Conservation (phyloP, 2,113 vertebrate species). For the Cygnus atratus region DNA sequence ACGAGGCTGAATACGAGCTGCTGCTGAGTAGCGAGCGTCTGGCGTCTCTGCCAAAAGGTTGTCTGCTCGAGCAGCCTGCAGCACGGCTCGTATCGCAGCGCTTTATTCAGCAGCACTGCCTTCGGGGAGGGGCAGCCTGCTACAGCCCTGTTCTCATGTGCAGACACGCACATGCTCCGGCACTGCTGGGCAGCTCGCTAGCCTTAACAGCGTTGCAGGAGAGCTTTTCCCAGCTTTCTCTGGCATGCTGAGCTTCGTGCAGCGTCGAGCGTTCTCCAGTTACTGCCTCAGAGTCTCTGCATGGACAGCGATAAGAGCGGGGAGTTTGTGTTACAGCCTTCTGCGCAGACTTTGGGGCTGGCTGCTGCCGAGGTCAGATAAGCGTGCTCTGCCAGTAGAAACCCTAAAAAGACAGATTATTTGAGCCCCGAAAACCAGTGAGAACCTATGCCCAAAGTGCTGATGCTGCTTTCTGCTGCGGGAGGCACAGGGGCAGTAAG, state of each 20-base stretch:
- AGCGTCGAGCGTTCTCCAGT: neutral
- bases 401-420: neutral
- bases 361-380: neutral
- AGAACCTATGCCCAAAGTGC: neutral
- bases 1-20: neutral
- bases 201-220: neutral
- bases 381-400: accelerated
- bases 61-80: neutral
- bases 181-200: neutral
- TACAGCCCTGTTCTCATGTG: neutral
- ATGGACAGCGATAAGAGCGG: neutral
- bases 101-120: neutral
- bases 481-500: neutral
- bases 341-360: neutral
- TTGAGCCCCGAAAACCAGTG: neutral
- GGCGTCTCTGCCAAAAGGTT: neutral
- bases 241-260: neutral
- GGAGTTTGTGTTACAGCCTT: neutral
- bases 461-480: neutral
- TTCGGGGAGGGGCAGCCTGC: neutral
- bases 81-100: neutral
- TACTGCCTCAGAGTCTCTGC: neutral
- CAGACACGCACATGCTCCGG: neutral
- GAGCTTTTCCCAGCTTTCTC: neutral
- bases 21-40: neutral